phyloP scores from a whole-genome alignment of 2,888 invertebrate species.

The Xestoiulus laeticollis region DNA sequence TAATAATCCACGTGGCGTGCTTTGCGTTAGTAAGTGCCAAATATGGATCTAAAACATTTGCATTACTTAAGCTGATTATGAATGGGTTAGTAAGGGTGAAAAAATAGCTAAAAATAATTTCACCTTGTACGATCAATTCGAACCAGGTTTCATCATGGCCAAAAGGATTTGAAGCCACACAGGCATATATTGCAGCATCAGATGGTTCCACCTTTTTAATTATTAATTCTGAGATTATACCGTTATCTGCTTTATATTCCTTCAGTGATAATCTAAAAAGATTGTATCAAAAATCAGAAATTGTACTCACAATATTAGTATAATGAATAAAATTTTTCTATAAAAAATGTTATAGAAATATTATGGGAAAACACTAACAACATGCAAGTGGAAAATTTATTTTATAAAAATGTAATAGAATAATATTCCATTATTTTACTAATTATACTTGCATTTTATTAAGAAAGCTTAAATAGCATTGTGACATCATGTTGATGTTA shows the following conservation, averaged over 20 bases:
- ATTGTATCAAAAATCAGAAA: neutral
- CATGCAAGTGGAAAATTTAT: too few relatives aligned
- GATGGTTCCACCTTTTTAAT: conserved; percentile 50
- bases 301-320: neutral
- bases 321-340: too few relatives aligned
- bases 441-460: too few relatives aligned
- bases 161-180: conserved; percentile 51
- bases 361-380: too few relatives aligned
- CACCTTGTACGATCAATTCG: conserved; percentile 51
- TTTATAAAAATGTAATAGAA: too few relatives aligned
- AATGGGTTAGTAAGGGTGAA: neutral
- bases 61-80: neutral
- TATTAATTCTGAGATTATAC: conserved; percentile 50
- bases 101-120: neutral
- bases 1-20: conserved; percentile 46
- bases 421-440: too few relatives aligned
- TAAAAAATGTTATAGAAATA: too few relatives aligned
- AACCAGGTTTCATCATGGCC: conserved; percentile 50
- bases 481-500: too few relatives aligned
- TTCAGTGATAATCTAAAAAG: conserved; percentile 38
- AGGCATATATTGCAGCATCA: conserved; percentile 48
- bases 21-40: neutral
- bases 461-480: too few relatives aligned
- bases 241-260: conserved; percentile 49
- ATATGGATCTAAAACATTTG: neutral